Percentiles rank a stretch among this genome's conserved stretches.
phyloP scores from a whole-genome alignment of 2,113 vertebrate genomes.

The Eolophus roseicapilla region DNA sequence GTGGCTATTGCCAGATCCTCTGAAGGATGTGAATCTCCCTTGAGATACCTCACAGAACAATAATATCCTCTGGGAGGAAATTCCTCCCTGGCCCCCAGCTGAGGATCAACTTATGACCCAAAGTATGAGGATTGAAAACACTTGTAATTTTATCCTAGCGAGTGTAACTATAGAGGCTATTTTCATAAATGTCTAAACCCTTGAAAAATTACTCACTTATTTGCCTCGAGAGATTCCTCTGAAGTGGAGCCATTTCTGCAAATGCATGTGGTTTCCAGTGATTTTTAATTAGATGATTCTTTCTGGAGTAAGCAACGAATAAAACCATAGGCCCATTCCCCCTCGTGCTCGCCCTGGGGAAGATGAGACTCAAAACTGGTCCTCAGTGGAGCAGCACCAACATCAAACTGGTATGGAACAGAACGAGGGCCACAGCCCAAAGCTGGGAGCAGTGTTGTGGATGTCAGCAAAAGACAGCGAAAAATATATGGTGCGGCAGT shows the following conservation, averaged over 20 bases:
- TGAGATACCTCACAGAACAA: slow-evolving; percentile 39
- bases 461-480: background rate
- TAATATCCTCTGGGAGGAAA: slow-evolving; percentile 65
- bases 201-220: slow-evolving; percentile 24
- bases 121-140: slow-evolving; percentile 37
- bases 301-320: slow-evolving; percentile 30
- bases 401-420: background rate
- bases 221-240: slow-evolving; percentile 52
- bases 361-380: background rate
- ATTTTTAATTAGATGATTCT: slow-evolving; percentile 33
- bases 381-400: background rate
- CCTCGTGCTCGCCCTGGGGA: background rate
- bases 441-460: background rate
- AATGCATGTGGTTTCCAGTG: slow-evolving; percentile 47
- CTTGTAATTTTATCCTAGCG: slow-evolving; percentile 3
- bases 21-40: background rate
- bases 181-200: slow-evolving; percentile 37
- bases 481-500: background rate
- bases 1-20: background rate
- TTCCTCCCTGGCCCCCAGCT: slow-evolving; percentile 53
- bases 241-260: slow-evolving; percentile 28
- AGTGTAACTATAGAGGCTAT: slow-evolving; percentile 20
- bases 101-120: slow-evolving; percentile 9
- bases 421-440: background rate
- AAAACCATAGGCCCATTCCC: background rate